A percentile compares a stretch with the other conserved stretches of the same genome.
These are phyloP conservation scores for Hycleus phaleratus DNA, from an alignment of 1,140 invertebrate genomes.

Conservation along the genomic window DNA sequence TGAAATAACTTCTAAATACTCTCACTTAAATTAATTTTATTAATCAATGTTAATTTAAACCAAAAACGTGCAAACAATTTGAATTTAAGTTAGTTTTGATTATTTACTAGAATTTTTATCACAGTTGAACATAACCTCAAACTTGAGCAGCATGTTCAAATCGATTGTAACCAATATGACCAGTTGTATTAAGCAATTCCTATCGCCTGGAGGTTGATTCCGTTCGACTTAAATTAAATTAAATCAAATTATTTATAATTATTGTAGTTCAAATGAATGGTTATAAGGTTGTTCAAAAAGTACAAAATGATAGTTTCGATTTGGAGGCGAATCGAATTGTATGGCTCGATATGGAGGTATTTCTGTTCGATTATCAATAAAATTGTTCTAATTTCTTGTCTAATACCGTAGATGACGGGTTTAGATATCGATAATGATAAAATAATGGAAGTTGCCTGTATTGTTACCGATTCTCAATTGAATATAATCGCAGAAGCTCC, in stretches of 20 bases:
- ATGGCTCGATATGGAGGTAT: conserved; percentile 40
- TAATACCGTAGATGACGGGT: conserved; percentile 36
- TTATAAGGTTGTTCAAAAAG: neutral
- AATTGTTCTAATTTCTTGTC: neutral
- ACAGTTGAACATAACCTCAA: no score
- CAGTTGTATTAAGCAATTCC: neutral
- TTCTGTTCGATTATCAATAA: neutral
- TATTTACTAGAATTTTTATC: no score
- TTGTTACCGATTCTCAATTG: conserved; percentile 77
- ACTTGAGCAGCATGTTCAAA: no score
- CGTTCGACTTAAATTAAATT: no score
- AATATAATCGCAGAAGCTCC: conserved; percentile 72
- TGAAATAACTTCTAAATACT: no score
- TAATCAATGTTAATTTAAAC: no score
- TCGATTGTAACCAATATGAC: no score
- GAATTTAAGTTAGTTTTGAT: no score
- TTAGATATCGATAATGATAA: conserved; percentile 68
- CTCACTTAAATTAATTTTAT: no score
- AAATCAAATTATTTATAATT: neutral
- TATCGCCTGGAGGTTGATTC: neutral
- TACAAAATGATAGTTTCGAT: conserved; percentile 14
- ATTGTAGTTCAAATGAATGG: neutral
- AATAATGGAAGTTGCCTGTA: conserved; percentile 81
- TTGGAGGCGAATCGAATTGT: conserved; percentile 34
- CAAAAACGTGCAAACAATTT: no score